Evolutionary conservation across 2,888 invertebrate genomes (phyloP), one percentile per base, ranked within the genome.

Genomic region (Patella caerulea): DNA sequence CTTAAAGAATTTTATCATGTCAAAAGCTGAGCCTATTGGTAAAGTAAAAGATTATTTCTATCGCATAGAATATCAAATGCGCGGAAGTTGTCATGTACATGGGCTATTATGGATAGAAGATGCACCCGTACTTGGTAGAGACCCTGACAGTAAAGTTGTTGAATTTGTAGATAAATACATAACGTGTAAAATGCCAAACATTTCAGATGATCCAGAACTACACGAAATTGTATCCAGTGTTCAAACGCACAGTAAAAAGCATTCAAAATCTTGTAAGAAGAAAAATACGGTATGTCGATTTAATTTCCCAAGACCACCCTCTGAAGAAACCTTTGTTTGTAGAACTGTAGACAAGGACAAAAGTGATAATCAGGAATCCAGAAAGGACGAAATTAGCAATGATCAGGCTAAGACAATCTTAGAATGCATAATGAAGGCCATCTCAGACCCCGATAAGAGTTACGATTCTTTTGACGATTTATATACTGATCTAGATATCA

Each of bases 31-130:
- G 34, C 83, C 84, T 54, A 70, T 84, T 29, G 83, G 84, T 19
- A 71, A 82, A 70, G 74, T 83, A 12, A 45, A 45, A 12, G 84
- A 86, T 72, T 84, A 81, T 72, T 82, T 81, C 69, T 84, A 80
- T 73, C 76, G 83, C 34, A 81, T 83, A 9, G 85, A 84, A 59
- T 83, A 82, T 73, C 84, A 86, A 71, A 79, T 81, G 17, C 75
- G 85, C 4, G 86, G 86, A 4, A 82, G 82, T 12, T 83, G 83
- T 15, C 84, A 85, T 77, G 79, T 83, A 5, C 85, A 86, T 70
- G 77, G 80, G 77, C 70, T 85, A 53, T 76, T 77, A 29, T 84
- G 85, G 83, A 79, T 83, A 7, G 76, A 82, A 71, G 74, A 81
- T 79, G 82, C 84, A 2, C 82, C 82, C 29, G 78, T 59, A 55